A percentile compares a stretch with the other conserved stretches of the same genome.
Evolutionary conservation across 1,140 invertebrate genomes (phyloP).

Genomic region (Yoshiicerus persimilis): DNA sequence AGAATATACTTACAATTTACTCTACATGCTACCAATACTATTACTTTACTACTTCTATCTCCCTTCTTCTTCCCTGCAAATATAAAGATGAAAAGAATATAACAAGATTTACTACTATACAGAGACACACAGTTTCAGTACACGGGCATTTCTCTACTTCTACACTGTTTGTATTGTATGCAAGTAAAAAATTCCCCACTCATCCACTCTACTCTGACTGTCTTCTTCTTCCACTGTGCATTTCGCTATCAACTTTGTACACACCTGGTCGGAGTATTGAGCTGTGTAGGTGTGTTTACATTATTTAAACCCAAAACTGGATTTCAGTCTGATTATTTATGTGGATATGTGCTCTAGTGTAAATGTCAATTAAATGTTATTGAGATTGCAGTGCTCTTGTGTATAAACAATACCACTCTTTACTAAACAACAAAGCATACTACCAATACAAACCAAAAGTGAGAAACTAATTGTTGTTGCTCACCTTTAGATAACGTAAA

Average conservation of each 20-base stretch:
- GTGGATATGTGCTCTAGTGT: background rate
- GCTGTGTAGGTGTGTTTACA: slow-evolving; percentile 11
- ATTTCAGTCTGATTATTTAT: background rate
- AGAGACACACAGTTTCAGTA: too few relatives aligned
- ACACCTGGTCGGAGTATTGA: background rate
- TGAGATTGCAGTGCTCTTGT: background rate
- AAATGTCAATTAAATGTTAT: background rate
- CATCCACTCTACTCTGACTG: background rate
- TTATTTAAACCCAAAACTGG: background rate
- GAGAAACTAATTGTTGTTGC: background rate
- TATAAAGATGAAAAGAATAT: background rate
- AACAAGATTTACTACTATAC: background rate
- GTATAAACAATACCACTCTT: background rate
- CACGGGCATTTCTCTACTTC: background rate
- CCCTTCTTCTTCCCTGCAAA: background rate
- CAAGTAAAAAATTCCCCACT: background rate
- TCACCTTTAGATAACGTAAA: background rate
- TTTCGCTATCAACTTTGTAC: slow-evolving; percentile 13
- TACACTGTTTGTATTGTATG: background rate
- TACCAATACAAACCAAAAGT: background rate
- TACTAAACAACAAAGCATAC: background rate
- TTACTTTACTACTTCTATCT: background rate
- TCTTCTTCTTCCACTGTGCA: background rate
- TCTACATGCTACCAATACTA: background rate
- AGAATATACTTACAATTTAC: background rate